Conservation (phyloP, 2,888 invertebrate genomes). For the Polydrusus cervinus region DNA sequence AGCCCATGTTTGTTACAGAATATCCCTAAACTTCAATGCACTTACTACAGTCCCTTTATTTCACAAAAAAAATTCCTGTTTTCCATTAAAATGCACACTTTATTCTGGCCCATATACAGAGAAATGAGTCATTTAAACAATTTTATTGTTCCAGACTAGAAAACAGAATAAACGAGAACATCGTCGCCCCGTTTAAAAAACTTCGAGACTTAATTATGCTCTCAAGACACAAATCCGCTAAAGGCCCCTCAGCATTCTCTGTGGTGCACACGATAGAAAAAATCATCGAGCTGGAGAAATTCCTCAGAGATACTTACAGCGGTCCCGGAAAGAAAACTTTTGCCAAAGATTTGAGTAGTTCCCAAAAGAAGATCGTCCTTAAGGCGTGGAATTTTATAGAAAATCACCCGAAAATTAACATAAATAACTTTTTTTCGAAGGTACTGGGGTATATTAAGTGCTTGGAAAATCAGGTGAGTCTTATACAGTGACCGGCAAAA, state of each 20-base stretch:
- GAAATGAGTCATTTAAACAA: no score
- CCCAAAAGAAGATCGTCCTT: constrained; percentile 68
- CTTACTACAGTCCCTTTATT: no score
- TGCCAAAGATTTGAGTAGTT: constrained; percentile 66
- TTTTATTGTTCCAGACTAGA: no score
- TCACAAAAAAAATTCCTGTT: no score
- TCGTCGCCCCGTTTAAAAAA: constrained; percentile 69
- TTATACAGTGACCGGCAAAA: no score
- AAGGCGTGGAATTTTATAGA: constrained; percentile 68
- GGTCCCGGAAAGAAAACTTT: constrained; percentile 64
- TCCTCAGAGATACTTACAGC: constrained; percentile 62
- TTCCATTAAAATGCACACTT: no score
- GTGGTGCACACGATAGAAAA: constrained; percentile 65
- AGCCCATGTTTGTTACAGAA: no score
- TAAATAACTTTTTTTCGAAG: constrained; percentile 67
- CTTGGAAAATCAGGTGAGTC: constrained; percentile 67
- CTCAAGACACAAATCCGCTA: constrained; percentile 62
- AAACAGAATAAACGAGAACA: constrained; percentile 68
- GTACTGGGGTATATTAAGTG: constrained; percentile 69
- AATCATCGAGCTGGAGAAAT: constrained; percentile 67
- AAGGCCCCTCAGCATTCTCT: constrained; percentile 54
- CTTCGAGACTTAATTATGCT: constrained; percentile 66
- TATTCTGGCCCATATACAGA: no score
- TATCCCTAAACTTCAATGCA: no score
- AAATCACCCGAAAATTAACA: constrained; percentile 68